Conservation (phyloP, 1,140 invertebrate species). For the Coboldia fuscipes region DNA sequence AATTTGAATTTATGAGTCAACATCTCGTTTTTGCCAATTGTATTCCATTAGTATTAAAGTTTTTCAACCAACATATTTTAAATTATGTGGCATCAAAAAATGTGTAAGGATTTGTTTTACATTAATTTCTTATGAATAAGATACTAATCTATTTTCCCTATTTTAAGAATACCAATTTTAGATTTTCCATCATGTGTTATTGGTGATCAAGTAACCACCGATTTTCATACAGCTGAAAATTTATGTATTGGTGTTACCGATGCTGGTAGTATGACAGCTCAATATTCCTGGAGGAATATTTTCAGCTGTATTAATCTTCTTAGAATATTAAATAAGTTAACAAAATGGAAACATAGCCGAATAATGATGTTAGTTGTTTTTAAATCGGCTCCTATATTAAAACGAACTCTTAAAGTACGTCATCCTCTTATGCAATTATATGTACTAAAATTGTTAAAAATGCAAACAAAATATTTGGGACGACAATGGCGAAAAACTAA, state of each 20-base stretch:
- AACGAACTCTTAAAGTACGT: constrained; percentile 83
- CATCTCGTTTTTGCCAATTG: constrained; percentile 99
- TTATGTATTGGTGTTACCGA: constrained; percentile 75
- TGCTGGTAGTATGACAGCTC: too few species aligned
- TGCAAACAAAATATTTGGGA: constrained; percentile 99
- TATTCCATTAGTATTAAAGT: constrained; percentile 94
- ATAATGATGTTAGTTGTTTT: constrained; percentile 99
- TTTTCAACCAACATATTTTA: constrained; percentile 97
- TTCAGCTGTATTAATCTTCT: constrained; percentile 96
- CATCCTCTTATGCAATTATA: constrained; percentile 98
- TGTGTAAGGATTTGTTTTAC: constrained; percentile 29
- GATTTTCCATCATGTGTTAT: constrained; percentile 94
- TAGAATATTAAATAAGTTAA: constrained; percentile 93
- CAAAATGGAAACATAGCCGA: constrained; percentile 97
- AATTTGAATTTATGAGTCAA: constrained; percentile 98
- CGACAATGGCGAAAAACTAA: constrained; percentile 98
- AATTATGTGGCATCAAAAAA: constrained; percentile 91
- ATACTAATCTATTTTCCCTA: constrained; percentile 5
- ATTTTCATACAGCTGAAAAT: constrained; percentile 83
- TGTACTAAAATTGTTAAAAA: constrained; percentile 92
- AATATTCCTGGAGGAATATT: constrained; percentile 93
- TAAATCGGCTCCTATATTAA: constrained; percentile 96
- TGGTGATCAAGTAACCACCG: constrained; percentile 73
- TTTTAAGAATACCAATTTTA: constrained; percentile 58
- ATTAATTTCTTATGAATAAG: constrained; percentile 3